These are phyloP conservation scores for Cossypha polioptera DNA, from an alignment of 2,797 vertebrate species.

Conservation along the genomic window DNA sequence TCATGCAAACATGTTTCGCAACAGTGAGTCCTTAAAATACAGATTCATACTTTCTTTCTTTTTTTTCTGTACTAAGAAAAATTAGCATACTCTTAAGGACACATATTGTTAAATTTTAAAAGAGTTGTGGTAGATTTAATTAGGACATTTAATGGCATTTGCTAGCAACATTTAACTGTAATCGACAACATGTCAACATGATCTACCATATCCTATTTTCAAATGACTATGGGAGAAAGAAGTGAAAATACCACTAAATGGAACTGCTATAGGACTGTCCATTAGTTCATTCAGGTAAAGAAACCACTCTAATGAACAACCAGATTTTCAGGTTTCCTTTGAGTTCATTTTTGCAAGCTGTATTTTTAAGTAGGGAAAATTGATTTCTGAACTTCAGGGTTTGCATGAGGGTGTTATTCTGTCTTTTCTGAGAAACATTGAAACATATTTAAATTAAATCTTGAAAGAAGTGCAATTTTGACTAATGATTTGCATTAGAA, in stretches of 20 bases:
- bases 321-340: not conserved
- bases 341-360: not conserved
- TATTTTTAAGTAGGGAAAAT: not conserved
- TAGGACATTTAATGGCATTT: conserved; percentile 24
- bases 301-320: not conserved
- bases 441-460: not conserved
- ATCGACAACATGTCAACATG: conserved; percentile 52
- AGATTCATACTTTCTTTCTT: not conserved
- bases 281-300: not conserved
- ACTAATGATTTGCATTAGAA: not conserved
- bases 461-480: not conserved
- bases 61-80: not conserved
- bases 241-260: not conserved
- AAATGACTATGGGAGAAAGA: conserved; percentile 20
- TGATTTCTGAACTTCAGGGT: not conserved
- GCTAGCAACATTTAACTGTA: conserved; percentile 58
- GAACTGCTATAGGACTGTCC: not conserved
- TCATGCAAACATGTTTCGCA: accelerated
- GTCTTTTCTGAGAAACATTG: not conserved
- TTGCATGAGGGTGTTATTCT: not conserved
- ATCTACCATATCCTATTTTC: conserved; percentile 57
- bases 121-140: conserved; percentile 63
- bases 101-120: conserved; percentile 45
- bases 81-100: conserved; percentile 25
- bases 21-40: not conserved